Percentiles rank a stretch among this genome's conserved stretches.
Evolutionary conservation across 2,888 invertebrate species (phyloP).

Genomic region (Nomada fucata): DNA sequence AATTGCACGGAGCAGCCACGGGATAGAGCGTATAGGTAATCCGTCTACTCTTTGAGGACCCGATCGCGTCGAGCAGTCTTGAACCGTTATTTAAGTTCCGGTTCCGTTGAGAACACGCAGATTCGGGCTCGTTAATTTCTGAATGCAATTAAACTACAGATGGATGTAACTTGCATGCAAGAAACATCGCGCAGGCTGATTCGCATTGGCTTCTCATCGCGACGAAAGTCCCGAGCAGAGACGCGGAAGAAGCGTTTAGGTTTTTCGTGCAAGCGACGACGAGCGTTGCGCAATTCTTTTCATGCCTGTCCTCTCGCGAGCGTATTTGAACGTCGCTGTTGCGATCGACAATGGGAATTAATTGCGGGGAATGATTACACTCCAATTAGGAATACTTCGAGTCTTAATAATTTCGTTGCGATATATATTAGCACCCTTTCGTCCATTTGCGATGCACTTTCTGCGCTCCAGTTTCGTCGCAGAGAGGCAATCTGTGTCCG

Average conservation of each 20-base stretch:
- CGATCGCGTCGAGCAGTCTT: slow-evolving; percentile 4
- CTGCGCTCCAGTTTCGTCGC: background rate
- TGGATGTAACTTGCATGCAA: background rate
- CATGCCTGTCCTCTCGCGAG: too few relatives aligned
- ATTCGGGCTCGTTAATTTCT: slow-evolving; percentile 14
- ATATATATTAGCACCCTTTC: background rate
- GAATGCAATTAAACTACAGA: slow-evolving; percentile 22
- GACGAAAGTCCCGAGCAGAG: too few relatives aligned
- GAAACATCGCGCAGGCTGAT: too few relatives aligned
- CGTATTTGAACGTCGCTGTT: background rate
- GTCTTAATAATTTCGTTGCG: slow-evolving; percentile 2
- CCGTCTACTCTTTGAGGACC: background rate
- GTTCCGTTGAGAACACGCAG: slow-evolving; percentile 19
- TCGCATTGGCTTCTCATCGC: too few relatives aligned
- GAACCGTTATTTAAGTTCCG: slow-evolving; percentile 20
- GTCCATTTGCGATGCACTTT: background rate
- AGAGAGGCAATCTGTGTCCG: slow-evolving; percentile 35
- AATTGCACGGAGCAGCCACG: too few relatives aligned
- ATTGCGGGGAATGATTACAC: slow-evolving; percentile 17
- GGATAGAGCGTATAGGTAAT: too few relatives aligned
- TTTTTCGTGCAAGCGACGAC: too few relatives aligned
- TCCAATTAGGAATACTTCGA: background rate
- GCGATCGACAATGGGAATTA: background rate
- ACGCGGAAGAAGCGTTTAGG: too few relatives aligned
- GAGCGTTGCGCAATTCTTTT: too few relatives aligned